Percentiles rank a stretch among this genome's conserved stretches.
phyloP scores from a whole-genome alignment of 30 jellyfish, hydroid and myxozoan genomes.

The Turritopsis dohrnii region DNA sequence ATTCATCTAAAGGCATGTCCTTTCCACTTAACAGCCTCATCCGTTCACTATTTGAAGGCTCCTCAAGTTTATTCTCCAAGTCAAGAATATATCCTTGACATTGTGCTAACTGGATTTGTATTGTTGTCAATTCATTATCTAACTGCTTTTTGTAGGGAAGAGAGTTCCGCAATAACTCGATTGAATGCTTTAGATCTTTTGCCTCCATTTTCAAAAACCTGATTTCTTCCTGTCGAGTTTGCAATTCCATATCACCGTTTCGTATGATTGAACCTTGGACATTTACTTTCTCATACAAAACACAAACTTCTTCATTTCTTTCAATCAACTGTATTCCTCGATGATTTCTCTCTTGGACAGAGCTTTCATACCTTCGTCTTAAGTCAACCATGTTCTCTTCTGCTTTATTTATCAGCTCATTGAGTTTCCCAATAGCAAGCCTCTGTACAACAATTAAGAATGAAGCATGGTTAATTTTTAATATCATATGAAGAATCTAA shows the following conservation, averaged over 20 bases:
- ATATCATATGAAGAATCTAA: too few species aligned
- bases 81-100: constrained; percentile 63
- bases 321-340: constrained; percentile 70
- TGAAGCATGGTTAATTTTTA: too few species aligned
- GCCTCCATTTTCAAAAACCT: constrained; percentile 79
- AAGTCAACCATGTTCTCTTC: constrained; percentile 80
- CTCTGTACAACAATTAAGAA: constrained; percentile 47
- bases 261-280: constrained; percentile 76
- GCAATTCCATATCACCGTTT: constrained; percentile 75
- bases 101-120: constrained; percentile 77
- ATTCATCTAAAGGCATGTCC: constrained; percentile 60
- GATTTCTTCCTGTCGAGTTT: constrained; percentile 79
- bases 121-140: constrained; percentile 60
- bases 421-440: constrained; percentile 61
- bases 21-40: constrained; percentile 67
- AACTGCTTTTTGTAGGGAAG: constrained; percentile 52
- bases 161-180: constrained; percentile 16
- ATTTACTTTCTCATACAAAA: constrained; percentile 67
- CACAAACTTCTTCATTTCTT: constrained; percentile 91
- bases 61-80: constrained; percentile 63
- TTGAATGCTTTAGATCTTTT: constrained; percentile 19
- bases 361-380: constrained; percentile 62
- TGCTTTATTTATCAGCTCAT: constrained; percentile 74
- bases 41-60: constrained; percentile 60
- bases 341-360: constrained; percentile 76